These are phyloP conservation scores for Australoheros scitulus DNA, from an alignment of 2,113 vertebrate genomes.

Conservation along the genomic window DNA sequence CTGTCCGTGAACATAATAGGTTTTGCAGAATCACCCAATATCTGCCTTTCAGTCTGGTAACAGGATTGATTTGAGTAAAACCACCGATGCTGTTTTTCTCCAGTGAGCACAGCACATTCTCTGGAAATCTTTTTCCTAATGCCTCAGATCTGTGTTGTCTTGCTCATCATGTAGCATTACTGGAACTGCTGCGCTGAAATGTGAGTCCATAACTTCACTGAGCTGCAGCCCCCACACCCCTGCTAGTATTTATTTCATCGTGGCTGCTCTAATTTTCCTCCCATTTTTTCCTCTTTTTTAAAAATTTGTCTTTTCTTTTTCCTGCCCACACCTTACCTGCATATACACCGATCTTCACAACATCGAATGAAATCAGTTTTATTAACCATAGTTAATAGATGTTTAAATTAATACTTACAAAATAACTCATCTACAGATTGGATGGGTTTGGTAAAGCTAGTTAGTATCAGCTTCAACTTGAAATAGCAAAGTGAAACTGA, in stretches of 20 bases:
- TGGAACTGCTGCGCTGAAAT: constrained; percentile 12
- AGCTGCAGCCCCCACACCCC: constrained; percentile 20
- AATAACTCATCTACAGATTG: no score
- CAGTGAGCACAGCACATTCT: not conserved
- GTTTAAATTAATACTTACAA: no score
- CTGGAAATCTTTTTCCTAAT: constrained; percentile 14
- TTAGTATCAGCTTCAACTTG: no score
- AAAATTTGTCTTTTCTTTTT: no score
- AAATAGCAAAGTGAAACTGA: no score
- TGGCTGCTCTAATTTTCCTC: not conserved
- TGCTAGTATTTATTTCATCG: constrained; percentile 51
- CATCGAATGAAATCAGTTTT: not conserved
- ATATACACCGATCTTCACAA: no score
- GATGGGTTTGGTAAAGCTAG: no score
- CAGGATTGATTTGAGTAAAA: constrained; percentile 5
- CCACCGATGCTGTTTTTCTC: not conserved
- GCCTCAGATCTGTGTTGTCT: constrained; percentile 15
- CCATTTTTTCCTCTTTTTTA: not conserved
- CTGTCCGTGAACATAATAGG: not conserved
- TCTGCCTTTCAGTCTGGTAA: not conserved
- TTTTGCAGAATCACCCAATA: not conserved
- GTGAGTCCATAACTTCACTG: constrained; percentile 16
- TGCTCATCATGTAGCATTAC: constrained; percentile 31
- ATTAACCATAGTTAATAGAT: not conserved
- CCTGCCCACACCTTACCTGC: not conserved